A percentile compares a stretch with the other conserved stretches of the same genome.
Conservation (phyloP, 2,888 invertebrate genomes). For the Beris morrisii region DNA sequence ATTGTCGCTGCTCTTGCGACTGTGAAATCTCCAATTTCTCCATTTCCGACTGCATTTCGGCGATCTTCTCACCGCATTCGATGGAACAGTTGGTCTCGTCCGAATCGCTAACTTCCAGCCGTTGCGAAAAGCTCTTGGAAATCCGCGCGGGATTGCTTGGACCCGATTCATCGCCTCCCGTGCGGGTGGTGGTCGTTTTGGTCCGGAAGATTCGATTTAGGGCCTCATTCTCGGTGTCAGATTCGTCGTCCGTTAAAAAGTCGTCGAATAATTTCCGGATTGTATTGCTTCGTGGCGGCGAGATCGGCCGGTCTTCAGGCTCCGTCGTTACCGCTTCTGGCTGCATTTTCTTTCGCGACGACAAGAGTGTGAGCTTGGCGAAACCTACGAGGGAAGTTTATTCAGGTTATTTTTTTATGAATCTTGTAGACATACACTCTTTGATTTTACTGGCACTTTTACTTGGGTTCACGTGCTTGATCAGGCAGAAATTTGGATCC, state of each 20-base stretch:
- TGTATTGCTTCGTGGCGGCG: not conserved
- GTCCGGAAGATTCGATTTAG: constrained; percentile 47
- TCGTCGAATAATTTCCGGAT: constrained; percentile 15
- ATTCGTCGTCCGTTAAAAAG: constrained; percentile 31
- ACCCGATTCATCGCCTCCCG: constrained; percentile 2
- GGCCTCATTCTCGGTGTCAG: constrained; percentile 42
- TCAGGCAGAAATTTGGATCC: constrained; percentile 46
- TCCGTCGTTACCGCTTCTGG: constrained; percentile 17
- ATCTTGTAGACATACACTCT: constrained; percentile 44
- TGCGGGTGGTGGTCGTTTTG: constrained; percentile 25
- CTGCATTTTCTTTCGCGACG: constrained; percentile 46
- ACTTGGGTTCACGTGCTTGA: constrained; percentile 50
- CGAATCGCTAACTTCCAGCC: constrained; percentile 25
- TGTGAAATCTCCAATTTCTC: constrained; percentile 8
- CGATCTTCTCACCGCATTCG: not conserved
- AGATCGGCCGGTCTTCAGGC: not conserved
- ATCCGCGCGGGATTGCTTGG: not conserved
- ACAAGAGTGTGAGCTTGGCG: constrained; percentile 52
- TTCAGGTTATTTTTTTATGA: not conserved
- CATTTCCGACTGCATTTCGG: not conserved
- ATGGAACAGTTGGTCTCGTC: constrained; percentile 41
- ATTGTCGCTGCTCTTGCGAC: not conserved
- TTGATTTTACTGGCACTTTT: constrained; percentile 48
- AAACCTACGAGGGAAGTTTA: constrained; percentile 44
- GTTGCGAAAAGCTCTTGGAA: constrained; percentile 26